Percentiles rank a stretch among this genome's conserved stretches.
Conservation (phyloP, 30 jellyfish, hydroid and myxozoan species). For the Morbakka virulenta region DNA sequence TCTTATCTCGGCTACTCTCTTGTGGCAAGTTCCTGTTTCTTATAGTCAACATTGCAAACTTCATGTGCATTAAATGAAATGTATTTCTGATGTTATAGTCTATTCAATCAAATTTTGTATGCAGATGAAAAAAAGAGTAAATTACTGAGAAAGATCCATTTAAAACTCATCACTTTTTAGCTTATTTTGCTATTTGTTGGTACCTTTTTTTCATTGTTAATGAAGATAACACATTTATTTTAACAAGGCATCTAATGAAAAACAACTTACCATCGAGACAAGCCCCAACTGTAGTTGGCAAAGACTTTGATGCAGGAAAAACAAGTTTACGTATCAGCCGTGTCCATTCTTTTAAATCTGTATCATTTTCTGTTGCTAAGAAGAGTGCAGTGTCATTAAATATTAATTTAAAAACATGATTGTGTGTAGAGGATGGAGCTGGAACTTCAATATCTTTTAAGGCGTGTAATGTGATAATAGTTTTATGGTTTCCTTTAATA, state of each 20-base stretch:
- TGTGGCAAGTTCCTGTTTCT: too few relatives aligned
- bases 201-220: too few relatives aligned
- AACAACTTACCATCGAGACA: slow-evolving; percentile 33
- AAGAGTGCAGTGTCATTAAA: slow-evolving; percentile 64
- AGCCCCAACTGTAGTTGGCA: slow-evolving; percentile 26
- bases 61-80: too few relatives aligned
- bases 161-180: too few relatives aligned
- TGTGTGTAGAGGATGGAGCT: slow-evolving; percentile 65
- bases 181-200: too few relatives aligned
- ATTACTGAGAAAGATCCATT: too few relatives aligned
- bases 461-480: slow-evolving; percentile 69
- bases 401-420: slow-evolving; percentile 47
- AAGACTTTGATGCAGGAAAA: slow-evolving; percentile 62
- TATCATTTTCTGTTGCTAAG: slow-evolving; percentile 63
- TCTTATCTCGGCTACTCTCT: too few relatives aligned
- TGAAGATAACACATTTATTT: too few relatives aligned
- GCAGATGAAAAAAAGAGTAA: too few relatives aligned
- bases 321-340: slow-evolving; percentile 60
- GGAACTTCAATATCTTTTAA: slow-evolving; percentile 42
- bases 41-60: too few relatives aligned
- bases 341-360: slow-evolving; percentile 78
- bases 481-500: slow-evolving; percentile 69
- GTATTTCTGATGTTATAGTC: too few relatives aligned
- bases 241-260: background rate
- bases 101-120: too few relatives aligned